Percentiles rank a stretch among this genome's conserved stretches.
Conservation (phyloP, 2,113 vertebrate genomes). For the Propithecus coquereli region DNA sequence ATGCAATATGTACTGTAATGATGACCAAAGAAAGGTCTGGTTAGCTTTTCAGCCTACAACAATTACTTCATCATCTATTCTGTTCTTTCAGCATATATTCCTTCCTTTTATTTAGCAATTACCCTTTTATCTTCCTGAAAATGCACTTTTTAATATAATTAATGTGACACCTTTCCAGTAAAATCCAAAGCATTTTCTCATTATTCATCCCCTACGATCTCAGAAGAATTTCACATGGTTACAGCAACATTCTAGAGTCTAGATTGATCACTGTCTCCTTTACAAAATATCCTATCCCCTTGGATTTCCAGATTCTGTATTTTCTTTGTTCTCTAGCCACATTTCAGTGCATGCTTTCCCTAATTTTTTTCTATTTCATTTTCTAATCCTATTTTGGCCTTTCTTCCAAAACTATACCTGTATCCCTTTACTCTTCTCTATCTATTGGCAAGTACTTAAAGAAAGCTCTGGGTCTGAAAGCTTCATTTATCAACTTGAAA, state of each 20-base stretch:
- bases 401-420: background rate
- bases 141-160: background rate
- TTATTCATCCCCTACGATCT: background rate
- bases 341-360: background rate
- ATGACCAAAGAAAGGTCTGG: background rate
- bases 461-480: background rate
- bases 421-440: background rate
- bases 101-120: background rate
- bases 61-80: background rate
- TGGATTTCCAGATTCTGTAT: background rate
- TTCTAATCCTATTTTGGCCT: background rate
- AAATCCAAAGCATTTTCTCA: background rate
- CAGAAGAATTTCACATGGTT: background rate
- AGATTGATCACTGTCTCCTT: background rate
- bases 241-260: background rate
- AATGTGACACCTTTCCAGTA: background rate
- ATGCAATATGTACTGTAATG: background rate
- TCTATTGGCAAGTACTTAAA: background rate
- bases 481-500: slow-evolving; percentile 28
- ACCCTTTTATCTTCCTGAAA: background rate
- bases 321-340: background rate
- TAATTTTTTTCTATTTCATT: background rate
- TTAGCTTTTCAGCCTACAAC: background rate
- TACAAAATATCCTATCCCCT: background rate
- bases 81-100: background rate